phyloP scores from a whole-genome alignment of 2,113 vertebrate species.

The Anas platyrhynchos region DNA sequence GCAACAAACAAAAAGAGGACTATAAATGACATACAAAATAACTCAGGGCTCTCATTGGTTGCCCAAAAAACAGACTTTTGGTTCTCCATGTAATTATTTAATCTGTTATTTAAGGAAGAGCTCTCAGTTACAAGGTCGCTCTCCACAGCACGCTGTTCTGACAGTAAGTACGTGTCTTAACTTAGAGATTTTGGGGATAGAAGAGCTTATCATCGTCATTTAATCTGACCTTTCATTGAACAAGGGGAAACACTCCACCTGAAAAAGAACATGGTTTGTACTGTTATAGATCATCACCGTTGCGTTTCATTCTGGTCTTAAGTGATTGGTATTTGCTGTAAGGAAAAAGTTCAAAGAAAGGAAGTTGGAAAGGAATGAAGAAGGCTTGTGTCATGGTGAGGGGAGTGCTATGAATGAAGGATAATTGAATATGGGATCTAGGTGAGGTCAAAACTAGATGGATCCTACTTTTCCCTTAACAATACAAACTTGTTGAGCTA shows the following conservation, averaged over 20 bases:
- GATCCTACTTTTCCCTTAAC: neutral
- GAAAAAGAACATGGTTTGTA: neutral
- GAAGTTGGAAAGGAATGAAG: neutral
- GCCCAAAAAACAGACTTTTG: neutral
- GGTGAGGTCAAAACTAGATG: neutral
- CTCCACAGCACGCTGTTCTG: neutral
- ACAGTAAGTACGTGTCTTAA: neutral
- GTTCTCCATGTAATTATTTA: neutral
- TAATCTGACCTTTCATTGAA: neutral
- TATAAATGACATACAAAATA: neutral
- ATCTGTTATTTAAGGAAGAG: constrained; percentile 1
- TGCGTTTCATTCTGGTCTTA: neutral
- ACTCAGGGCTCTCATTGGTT: neutral
- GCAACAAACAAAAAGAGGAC: neutral
- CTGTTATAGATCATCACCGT: neutral
- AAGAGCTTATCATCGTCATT: neutral
- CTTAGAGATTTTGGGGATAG: neutral
- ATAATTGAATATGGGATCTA: neutral
- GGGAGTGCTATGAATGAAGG: neutral
- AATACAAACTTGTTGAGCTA: neutral
- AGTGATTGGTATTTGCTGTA: neutral
- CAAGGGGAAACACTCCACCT: neutral
- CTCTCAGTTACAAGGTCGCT: neutral
- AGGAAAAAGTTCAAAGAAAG: neutral
- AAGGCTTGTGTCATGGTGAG: accelerated